Conservation (phyloP, 2,797 vertebrate genomes). For the Galagoides demidoff region DNA sequence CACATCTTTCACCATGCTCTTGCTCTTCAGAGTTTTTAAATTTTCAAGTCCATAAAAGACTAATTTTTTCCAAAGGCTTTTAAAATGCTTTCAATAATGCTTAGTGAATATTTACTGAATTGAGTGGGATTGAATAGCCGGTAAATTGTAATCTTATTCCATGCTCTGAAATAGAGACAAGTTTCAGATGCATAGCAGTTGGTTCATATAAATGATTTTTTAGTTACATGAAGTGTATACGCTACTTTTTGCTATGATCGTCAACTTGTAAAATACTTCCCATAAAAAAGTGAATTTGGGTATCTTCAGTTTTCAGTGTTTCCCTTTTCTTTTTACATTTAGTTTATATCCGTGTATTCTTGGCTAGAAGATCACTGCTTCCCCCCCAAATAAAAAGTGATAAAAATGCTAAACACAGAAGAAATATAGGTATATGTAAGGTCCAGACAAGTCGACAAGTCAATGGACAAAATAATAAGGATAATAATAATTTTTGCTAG, state of each 20-base stretch:
- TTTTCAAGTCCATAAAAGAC: not conserved
- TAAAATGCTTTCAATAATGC: not conserved
- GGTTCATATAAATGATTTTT: constrained; percentile 35
- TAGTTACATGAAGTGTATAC: not conserved
- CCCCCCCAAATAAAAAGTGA: not conserved
- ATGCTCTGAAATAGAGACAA: not conserved
- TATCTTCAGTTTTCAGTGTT: not conserved
- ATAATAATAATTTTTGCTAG: not conserved
- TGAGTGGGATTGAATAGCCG: not conserved
- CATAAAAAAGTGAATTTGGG: not conserved
- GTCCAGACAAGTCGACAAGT: not conserved
- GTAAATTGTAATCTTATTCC: constrained; percentile 12
- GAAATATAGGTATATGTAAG: not conserved
- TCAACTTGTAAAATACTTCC: not conserved
- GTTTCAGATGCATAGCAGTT: not conserved
- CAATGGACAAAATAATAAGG: not conserved
- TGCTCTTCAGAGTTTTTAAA: not conserved
- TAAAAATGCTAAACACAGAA: not conserved
- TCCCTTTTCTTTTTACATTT: not conserved
- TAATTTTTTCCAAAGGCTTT: not conserved
- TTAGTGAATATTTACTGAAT: constrained; percentile 23
- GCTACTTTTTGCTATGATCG: not conserved
- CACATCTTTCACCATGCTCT: not conserved
- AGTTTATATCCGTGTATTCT: not conserved
- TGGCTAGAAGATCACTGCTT: not conserved